Evolutionary conservation across 2,797 vertebrate species (phyloP), one percentile per base, ranked within the genome.

Genomic region (Tragopan temminckii): DNA sequence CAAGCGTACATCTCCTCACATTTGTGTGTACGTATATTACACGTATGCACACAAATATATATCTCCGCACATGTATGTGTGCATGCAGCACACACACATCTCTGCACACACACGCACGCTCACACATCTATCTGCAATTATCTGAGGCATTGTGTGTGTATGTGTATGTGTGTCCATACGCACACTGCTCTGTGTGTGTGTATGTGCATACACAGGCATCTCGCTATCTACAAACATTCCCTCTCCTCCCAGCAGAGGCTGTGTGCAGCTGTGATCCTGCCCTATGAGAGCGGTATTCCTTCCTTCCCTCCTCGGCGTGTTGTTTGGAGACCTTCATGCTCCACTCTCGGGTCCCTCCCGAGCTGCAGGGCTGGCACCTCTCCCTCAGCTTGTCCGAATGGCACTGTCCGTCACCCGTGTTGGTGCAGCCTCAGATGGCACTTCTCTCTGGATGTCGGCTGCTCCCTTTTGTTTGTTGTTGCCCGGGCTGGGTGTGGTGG

Each of bases 391-490:
- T 96, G 95, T 96, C 95, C 94, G 93, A 94, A 94, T 96, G 97
- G 97, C 95, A 97, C 87, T 92, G 40, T 94, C 95, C 80, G 93
- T 71, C 92, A 96, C 95, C 96, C 40, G 76, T 80, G 63, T 97
- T 96, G 96, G 91, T 72, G 89, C 91, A 92, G 96, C 96, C 96
- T 97, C 93, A 96, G 74, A 31, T 96, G 97, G 96, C 97, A 96
- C 97, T 93, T 96, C 96, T 96, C 91, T 95, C 93, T 97, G 69
- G 42, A 88, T 92, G 95, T 96, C 94, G 91, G 96, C 96, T 97
- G 91, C 80, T 97, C 94, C 96, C 97, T 97, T 97, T 97, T 98
- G 97, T 97, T 97, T 97, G 97, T 97, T 97, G 97, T 97, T 97
- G 97, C 97, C 96, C 96, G 76, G 97, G 89, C 95, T 97, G 97